These are phyloP conservation scores for Sphinx pinastri DNA, from an alignment of 2,888 invertebrate species.

Conservation along the genomic window DNA sequence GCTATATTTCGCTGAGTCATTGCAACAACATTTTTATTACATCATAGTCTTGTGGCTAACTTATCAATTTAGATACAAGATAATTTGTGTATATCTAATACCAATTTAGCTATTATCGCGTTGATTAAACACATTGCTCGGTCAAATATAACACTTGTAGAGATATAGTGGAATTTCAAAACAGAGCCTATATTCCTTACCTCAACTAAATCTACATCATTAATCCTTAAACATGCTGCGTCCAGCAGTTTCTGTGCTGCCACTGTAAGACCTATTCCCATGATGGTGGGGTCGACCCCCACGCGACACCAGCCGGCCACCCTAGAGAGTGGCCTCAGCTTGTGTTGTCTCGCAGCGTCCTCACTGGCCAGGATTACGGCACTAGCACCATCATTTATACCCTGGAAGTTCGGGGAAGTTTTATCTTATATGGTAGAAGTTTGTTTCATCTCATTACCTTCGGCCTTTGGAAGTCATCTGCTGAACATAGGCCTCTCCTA, in stretches of 20 bases:
- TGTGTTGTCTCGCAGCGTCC: conserved; percentile 25
- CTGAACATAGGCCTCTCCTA: too few species aligned
- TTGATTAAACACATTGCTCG: too few species aligned
- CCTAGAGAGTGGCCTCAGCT: conserved; percentile 24
- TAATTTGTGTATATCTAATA: too few species aligned
- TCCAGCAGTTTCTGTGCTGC: conserved; percentile 19
- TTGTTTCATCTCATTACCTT: too few species aligned
- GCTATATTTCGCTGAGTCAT: too few species aligned
- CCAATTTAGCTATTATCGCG: too few species aligned
- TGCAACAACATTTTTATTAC: too few species aligned
- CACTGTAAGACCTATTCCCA: conserved; percentile 14
- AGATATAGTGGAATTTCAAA: neutral
- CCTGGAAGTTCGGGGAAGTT: conserved; percentile 1
- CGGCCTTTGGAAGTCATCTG: too few species aligned
- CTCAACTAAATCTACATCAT: conserved; percentile 28
- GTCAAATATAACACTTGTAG: too few species aligned
- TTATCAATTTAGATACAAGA: too few species aligned
- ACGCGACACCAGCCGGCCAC: conserved; percentile 27
- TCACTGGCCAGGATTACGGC: conserved; percentile 28
- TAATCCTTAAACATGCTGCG: conserved; percentile 6
- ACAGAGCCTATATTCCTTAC: neutral
- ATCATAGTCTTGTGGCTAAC: too few species aligned
- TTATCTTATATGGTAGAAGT: too few species aligned
- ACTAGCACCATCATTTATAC: conserved; percentile 28
- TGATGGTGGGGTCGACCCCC: conserved; percentile 25